Conservation (phyloP, 2,797 vertebrate genomes). For the Paedocypris micromegethes region DNA sequence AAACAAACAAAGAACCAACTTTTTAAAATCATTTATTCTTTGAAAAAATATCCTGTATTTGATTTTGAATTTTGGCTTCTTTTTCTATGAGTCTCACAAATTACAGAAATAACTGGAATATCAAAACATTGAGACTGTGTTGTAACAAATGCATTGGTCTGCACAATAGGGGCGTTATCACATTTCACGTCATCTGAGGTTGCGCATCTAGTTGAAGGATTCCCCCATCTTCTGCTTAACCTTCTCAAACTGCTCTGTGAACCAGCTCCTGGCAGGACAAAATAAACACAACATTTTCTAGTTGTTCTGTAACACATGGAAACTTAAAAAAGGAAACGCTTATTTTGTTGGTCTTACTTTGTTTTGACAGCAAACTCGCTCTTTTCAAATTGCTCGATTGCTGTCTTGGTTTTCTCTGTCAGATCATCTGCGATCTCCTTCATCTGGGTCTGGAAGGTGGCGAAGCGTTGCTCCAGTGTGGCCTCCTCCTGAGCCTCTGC, state of each 20-base stretch:
- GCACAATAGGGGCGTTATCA: slow-evolving; percentile 10
- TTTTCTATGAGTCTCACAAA: slow-evolving; percentile 26
- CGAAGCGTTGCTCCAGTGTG: slow-evolving; percentile 29
- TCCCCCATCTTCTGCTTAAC: rapidly evolving
- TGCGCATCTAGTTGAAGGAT: background rate
- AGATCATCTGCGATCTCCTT: slow-evolving; percentile 25
- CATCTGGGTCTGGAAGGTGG: slow-evolving; percentile 26
- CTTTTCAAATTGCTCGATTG: background rate
- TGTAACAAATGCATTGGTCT: slow-evolving; percentile 22
- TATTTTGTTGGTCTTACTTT: slow-evolving; percentile 50
- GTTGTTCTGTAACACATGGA: background rate
- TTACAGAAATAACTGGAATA: slow-evolving; percentile 12
- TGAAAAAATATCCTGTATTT: slow-evolving; percentile 9
- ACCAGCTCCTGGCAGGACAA: slow-evolving; percentile 52
- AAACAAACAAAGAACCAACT: no score
- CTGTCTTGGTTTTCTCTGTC: slow-evolving; percentile 34
- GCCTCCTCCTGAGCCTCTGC: slow-evolving; percentile 62
- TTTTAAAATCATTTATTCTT: slow-evolving; percentile 28
- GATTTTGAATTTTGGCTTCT: slow-evolving; percentile 18
- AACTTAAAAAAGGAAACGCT: background rate
- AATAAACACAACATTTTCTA: background rate
- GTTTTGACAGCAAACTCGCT: slow-evolving; percentile 47
- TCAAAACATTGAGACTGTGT: slow-evolving; percentile 9
- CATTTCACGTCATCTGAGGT: background rate
- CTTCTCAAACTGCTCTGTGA: background rate